These are phyloP conservation scores for Elachura formosa DNA, from an alignment of 2,113 vertebrate species.

Conservation along the genomic window DNA sequence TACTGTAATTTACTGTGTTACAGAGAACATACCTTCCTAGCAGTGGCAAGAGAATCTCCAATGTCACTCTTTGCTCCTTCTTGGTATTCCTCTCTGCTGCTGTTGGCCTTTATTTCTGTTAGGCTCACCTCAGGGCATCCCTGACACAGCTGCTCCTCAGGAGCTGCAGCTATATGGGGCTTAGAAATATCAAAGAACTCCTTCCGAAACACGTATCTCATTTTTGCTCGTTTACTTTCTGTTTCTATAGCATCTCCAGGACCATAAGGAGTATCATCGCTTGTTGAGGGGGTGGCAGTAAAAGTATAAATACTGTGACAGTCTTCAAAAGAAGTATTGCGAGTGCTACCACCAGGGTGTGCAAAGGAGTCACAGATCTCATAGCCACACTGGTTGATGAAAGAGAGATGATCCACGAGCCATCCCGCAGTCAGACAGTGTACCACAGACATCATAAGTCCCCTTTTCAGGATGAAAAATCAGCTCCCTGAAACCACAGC, in stretches of 20 bases:
- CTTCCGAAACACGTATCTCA: constrained; percentile 56
- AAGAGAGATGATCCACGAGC: constrained; percentile 80
- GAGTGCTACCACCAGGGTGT: not conserved
- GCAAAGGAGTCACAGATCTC: not conserved
- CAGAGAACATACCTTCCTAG: constrained; percentile 63
- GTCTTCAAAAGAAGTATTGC: not conserved
- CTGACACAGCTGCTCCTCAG: not conserved
- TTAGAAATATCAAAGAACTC: constrained; percentile 67
- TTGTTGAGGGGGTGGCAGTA: not conserved
- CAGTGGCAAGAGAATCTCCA: not conserved
- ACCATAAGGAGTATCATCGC: not conserved
- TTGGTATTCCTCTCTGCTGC: not conserved
- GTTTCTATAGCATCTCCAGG: not conserved
- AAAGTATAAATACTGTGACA: not conserved
- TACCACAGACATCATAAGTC: constrained; percentile 74
- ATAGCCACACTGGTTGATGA: constrained; percentile 75
- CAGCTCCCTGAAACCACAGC: not conserved
- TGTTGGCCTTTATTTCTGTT: not conserved
- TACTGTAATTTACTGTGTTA: not conserved
- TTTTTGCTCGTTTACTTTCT: not conserved
- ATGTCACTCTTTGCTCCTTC: not conserved
- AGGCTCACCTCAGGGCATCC: not conserved
- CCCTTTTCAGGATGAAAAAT: not conserved
- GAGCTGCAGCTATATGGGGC: constrained; percentile 54
- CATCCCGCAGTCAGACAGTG: constrained; percentile 66